Percentiles rank a stretch among this genome's conserved stretches.
Conservation (phyloP, 2,113 vertebrate genomes). For the Hippocampus comes region DNA sequence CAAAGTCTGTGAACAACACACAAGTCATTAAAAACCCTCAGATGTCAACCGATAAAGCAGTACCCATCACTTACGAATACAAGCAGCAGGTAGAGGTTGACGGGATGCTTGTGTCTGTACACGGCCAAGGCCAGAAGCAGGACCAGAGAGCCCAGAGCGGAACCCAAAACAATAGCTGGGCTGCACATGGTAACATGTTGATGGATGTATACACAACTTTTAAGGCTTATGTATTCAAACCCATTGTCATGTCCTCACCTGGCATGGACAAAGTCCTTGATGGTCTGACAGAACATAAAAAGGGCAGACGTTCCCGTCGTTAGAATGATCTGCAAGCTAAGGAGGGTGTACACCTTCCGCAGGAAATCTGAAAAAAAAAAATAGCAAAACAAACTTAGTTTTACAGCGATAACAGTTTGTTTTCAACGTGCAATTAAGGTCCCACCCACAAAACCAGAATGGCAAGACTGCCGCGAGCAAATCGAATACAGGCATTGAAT, state of each 20-base stretch:
- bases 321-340: constrained; percentile 85
- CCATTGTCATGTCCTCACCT: constrained; percentile 71
- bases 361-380: constrained; percentile 76
- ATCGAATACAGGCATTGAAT: background rate
- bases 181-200: constrained; percentile 59
- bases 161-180: constrained; percentile 81
- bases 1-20: constrained; percentile 75
- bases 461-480: background rate
- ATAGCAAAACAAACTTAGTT: background rate
- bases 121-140: constrained; percentile 80
- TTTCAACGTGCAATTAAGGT: background rate
- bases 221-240: too few species aligned
- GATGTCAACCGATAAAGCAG: background rate
- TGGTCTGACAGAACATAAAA: constrained; percentile 80
- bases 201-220: too few species aligned
- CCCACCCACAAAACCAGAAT: background rate
- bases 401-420: background rate
- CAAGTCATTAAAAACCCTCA: background rate
- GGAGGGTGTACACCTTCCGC: constrained; percentile 89
- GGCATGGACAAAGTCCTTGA: constrained; percentile 82
- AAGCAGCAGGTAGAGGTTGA: constrained; percentile 91
- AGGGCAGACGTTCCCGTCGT: constrained; percentile 82
- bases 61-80: constrained; percentile 80
- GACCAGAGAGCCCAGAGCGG: constrained; percentile 80
- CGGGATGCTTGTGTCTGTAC: constrained; percentile 85